Conservation (phyloP, 2,113 vertebrate species). For the Lasiurus cinereus region DNA sequence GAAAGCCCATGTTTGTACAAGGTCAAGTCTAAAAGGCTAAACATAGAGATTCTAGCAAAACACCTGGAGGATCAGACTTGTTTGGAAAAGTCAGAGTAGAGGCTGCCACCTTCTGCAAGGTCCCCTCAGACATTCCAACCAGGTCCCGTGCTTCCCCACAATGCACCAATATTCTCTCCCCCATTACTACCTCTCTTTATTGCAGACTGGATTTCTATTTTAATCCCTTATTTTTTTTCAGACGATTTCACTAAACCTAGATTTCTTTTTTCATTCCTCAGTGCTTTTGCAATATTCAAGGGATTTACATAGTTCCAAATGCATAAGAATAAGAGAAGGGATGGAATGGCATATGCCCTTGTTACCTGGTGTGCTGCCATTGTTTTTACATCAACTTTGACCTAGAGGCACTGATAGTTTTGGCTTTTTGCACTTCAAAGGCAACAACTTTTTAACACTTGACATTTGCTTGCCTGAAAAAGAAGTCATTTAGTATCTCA, state of each 20-base stretch:
- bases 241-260: neutral
- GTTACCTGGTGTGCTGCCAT: neutral
- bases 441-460: neutral
- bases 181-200: neutral
- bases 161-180: neutral
- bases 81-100: no score
- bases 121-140: no score
- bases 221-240: neutral
- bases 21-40: no score
- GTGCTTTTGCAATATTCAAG: neutral
- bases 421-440: neutral
- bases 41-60: no score
- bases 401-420: neutral
- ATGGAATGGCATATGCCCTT: neutral
- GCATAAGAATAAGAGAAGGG: neutral
- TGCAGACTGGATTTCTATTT: neutral
- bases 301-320: neutral
- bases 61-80: no score
- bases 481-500: neutral
- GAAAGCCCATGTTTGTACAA: no score
- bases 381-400: neutral
- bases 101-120: no score
- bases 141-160: no score
- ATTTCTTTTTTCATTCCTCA: constrained; percentile 6
- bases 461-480: neutral